Evolutionary conservation across 2,797 vertebrate species (phyloP).

Genomic region (Melanotaenia trifasciata): DNA sequence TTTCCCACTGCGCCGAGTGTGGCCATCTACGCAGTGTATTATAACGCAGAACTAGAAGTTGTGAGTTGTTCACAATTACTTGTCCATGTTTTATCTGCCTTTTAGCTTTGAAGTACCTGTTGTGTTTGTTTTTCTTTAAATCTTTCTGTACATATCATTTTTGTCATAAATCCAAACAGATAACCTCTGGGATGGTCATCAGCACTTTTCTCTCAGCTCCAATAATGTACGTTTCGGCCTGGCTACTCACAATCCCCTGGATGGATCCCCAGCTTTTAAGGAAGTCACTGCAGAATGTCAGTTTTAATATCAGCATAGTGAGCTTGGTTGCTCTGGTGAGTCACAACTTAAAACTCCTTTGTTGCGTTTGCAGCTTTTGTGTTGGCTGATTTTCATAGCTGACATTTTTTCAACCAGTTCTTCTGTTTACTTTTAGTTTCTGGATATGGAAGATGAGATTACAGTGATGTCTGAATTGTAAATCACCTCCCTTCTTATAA

Average conservation of each 20-base stretch:
- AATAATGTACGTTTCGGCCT: slow-evolving; percentile 97
- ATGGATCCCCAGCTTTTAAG: slow-evolving; percentile 90
- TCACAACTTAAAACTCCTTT: slow-evolving; percentile 10
- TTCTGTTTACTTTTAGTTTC: not conserved
- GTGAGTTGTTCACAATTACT: slow-evolving; percentile 83
- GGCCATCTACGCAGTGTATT: slow-evolving; percentile 96
- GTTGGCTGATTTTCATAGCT: not conserved
- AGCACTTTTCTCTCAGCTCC: slow-evolving; percentile 97
- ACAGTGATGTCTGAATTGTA: not conserved
- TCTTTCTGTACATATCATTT: not conserved
- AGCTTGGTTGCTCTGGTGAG: slow-evolving; percentile 93
- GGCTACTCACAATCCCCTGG: slow-evolving; percentile 91
- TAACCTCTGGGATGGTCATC: slow-evolving; percentile 97
- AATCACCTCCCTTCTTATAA: not conserved
- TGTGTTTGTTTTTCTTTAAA: not conserved
- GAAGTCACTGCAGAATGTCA: slow-evolving; percentile 90
- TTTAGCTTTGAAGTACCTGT: not conserved
- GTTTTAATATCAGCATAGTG: slow-evolving; percentile 95
- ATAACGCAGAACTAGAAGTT: slow-evolving; percentile 96
- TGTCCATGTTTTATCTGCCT: not conserved
- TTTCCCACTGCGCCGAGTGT: slow-evolving; percentile 97
- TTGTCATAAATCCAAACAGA: slow-evolving; percentile 74
- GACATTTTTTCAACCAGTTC: not conserved
- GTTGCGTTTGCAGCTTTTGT: not conserved
- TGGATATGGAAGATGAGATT: not conserved